Evolutionary conservation across 2,113 vertebrate genomes (phyloP).

Genomic region (Microtus oregoni): DNA sequence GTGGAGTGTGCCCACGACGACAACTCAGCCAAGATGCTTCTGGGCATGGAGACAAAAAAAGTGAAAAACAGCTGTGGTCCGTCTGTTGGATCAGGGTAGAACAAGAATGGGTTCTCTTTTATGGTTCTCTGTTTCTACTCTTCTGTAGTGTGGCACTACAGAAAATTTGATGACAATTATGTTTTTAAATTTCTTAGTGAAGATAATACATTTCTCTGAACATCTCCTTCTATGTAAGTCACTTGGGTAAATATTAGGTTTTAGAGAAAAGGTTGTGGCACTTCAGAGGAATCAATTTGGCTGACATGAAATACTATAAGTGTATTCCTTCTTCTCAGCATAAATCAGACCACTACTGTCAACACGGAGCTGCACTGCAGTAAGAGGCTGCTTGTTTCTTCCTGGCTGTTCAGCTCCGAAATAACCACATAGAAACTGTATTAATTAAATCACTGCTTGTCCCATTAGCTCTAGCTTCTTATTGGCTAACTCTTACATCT

Average conservation of each 20-base stretch:
- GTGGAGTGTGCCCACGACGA: too few species aligned
- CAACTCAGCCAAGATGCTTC: background rate
- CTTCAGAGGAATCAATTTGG: background rate
- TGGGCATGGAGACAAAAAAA: background rate
- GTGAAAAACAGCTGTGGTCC: background rate
- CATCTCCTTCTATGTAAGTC: background rate
- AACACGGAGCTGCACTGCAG: background rate
- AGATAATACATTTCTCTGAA: background rate
- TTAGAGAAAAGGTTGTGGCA: background rate
- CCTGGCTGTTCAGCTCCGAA: too few species aligned
- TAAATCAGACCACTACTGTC: background rate
- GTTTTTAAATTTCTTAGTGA: background rate
- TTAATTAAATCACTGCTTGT: too few species aligned
- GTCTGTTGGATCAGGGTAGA: background rate
- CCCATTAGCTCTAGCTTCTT: too few species aligned
- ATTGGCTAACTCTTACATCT: too few species aligned
- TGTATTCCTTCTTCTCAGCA: background rate
- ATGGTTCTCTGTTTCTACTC: background rate
- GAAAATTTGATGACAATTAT: background rate
- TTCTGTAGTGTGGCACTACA: background rate
- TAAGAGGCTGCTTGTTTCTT: too few species aligned
- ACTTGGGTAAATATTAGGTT: background rate
- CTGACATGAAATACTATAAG: background rate
- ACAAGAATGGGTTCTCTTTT: background rate
- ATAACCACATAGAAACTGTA: too few species aligned